Conservation (phyloP, 2,888 invertebrate species). For the Drosophila anomelani region DNA sequence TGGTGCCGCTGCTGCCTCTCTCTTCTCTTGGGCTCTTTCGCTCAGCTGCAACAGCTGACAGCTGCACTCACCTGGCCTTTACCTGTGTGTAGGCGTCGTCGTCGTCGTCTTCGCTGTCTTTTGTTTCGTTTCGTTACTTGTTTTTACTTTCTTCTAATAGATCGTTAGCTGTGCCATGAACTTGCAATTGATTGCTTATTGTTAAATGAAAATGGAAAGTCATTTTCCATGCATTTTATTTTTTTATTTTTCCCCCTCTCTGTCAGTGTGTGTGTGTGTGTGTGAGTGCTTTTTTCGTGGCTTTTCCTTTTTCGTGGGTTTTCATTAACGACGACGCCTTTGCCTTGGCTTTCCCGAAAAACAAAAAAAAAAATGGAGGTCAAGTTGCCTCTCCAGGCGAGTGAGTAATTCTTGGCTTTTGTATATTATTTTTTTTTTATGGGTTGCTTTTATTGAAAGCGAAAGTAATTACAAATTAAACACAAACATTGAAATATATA, state of each 20-base stretch:
- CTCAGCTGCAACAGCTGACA: slow-evolving; percentile 76
- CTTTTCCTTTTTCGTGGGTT: slow-evolving; percentile 36
- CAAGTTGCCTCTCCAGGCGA: slow-evolving; percentile 11
- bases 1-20: slow-evolving; percentile 36
- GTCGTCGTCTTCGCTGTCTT: slow-evolving; percentile 21
- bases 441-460: slow-evolving; percentile 60
- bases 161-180: slow-evolving; percentile 78
- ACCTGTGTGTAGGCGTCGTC: slow-evolving; percentile 50
- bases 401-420: slow-evolving; percentile 22
- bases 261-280: not conserved
- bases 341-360: slow-evolving; percentile 39
- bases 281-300: slow-evolving; percentile 22
- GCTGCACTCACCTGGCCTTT: slow-evolving; percentile 58
- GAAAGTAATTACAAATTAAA: slow-evolving; percentile 68
- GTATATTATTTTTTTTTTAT: not conserved
- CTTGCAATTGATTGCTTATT: slow-evolving; percentile 80
- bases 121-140: slow-evolving; percentile 65
- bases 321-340: slow-evolving; percentile 30
- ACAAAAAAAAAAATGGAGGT: slow-evolving; percentile 25
- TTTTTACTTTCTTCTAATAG: slow-evolving; percentile 80
- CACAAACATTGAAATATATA: slow-evolving; percentile 1
- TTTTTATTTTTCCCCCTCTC: slow-evolving; percentile 1
- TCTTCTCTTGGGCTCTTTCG: slow-evolving; percentile 11
- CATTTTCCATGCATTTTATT: slow-evolving; percentile 66
- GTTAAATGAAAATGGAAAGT: slow-evolving; percentile 80